Evolutionary conservation across 2,113 vertebrate species (phyloP).

Genomic region (Romanogobio albipinnatus): DNA sequence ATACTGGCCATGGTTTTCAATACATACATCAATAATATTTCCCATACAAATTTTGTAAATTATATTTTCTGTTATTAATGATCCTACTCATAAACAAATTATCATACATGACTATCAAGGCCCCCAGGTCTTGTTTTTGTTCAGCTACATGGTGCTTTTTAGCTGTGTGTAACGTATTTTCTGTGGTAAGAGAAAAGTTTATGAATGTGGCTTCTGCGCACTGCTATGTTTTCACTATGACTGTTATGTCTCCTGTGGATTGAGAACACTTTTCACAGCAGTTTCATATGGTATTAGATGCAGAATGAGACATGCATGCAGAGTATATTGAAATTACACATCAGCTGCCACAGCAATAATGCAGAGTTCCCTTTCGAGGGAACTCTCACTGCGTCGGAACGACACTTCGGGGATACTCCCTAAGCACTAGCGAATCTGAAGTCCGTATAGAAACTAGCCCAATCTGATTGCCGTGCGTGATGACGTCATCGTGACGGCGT

Average conservation of each 20-base stretch:
- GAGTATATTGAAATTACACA: neutral
- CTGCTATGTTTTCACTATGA: constrained; percentile 59
- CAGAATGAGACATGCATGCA: constrained; percentile 21
- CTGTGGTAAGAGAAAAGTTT: constrained; percentile 53
- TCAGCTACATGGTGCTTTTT: constrained; percentile 37
- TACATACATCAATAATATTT: neutral
- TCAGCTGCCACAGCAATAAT: neutral
- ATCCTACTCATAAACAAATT: neutral
- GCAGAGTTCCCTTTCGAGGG: no score
- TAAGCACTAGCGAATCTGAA: no score
- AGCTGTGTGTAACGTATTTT: constrained; percentile 54
- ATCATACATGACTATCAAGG: neutral
- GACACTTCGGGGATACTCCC: no score
- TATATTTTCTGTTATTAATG: neutral
- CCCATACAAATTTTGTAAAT: neutral
- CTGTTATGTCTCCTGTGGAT: constrained; percentile 15
- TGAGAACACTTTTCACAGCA: constrained; percentile 36
- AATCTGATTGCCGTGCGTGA: no score
- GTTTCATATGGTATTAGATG: constrained; percentile 49
- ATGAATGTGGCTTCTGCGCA: constrained; percentile 43
- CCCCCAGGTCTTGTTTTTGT: neutral
- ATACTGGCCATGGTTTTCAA: neutral
- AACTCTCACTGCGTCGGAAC: no score
- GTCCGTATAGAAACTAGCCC: no score
- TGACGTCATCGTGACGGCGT: no score